Percentiles rank a stretch among this genome's conserved stretches.
phyloP scores from a whole-genome alignment of 2,113 vertebrate species.

The Melanerpes aurifrons region DNA sequence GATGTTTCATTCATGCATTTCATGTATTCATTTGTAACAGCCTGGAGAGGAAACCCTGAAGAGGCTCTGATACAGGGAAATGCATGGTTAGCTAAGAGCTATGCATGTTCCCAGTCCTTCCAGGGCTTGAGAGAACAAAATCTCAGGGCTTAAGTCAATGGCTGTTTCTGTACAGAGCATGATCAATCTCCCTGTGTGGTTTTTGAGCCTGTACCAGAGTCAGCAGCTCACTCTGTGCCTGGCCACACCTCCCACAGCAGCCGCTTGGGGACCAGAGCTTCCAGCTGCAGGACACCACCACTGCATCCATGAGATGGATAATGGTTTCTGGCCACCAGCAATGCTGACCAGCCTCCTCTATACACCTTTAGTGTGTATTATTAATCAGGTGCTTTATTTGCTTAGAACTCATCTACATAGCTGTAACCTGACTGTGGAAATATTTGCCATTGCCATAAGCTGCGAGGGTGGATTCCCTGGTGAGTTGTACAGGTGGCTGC shows the following conservation, averaged over 20 bases:
- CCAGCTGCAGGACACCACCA: background rate
- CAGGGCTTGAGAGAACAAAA: background rate
- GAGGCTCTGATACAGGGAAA: background rate
- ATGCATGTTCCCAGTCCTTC: background rate
- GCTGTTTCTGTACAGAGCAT: background rate
- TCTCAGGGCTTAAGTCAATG: background rate
- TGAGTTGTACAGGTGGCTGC: background rate
- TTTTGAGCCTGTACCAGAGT: background rate
- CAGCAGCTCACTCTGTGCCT: rapidly evolving
- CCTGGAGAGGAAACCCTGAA: background rate
- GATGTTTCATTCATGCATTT: background rate
- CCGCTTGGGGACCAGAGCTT: rapidly evolving
- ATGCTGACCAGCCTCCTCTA: background rate
- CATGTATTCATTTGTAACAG: background rate
- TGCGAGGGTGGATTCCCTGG: background rate
- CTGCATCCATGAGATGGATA: rapidly evolving
- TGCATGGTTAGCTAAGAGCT: background rate
- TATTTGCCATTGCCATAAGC: background rate
- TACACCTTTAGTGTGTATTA: rapidly evolving
- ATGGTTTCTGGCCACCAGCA: background rate
- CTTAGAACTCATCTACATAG: background rate
- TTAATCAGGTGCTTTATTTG: background rate
- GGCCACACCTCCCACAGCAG: background rate
- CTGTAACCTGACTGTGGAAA: background rate
- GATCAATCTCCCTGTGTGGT: background rate